Base-by-base conservation (phyloP, 2,113 vertebrate genomes). In the Salvelinus namaycush region DNA sequence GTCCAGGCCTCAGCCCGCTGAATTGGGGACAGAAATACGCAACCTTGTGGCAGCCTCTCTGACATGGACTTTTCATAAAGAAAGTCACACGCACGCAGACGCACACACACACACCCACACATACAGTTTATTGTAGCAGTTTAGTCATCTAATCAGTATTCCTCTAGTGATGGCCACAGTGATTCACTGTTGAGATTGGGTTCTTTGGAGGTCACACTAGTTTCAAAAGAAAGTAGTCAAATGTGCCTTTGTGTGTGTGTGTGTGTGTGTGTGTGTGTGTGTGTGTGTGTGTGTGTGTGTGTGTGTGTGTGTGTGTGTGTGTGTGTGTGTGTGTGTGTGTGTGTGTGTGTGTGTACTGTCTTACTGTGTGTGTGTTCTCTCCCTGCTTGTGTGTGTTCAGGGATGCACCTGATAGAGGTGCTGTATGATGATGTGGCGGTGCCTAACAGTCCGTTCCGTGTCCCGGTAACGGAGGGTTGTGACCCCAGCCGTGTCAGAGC, bases 391-490 rank as follows among this genome's bases (percentile, higher is more conserved):
- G 12, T 81, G 31, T 84, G 54, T 70, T 20, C 87, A 99, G 97
- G 97, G 3, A 71, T 96, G 79, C 97, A 98, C 81, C 81, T 95
- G 87, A 95, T 99, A 64, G 96, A 99, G 87, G 96, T 97, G 76
- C 89, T 94, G 0, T 98, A 96, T 0, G 95, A 97, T 0, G 96
- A 97, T 0, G 95, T 94, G 0, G 88, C 91, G 0, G 95, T 97
- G 51, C 96, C 97, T 66, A 97, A 96, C 89, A 97, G 96, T 81
- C 97, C 97, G 0, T 99, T 98, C 93, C 92, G 94, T 8, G 97
- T 99, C 73, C 94, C 91, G 0, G 97, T 99, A 83, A 88, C 94
- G 0, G 97, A 99, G 83, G 97, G 97, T 74, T 99, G 97, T 1
- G 97, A 98, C 87, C 97, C 97, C 0, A 93, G 90, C 34, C 92